phyloP scores from a whole-genome alignment of 2,888 invertebrate species.

The Acanthoscelides obtectus region DNA sequence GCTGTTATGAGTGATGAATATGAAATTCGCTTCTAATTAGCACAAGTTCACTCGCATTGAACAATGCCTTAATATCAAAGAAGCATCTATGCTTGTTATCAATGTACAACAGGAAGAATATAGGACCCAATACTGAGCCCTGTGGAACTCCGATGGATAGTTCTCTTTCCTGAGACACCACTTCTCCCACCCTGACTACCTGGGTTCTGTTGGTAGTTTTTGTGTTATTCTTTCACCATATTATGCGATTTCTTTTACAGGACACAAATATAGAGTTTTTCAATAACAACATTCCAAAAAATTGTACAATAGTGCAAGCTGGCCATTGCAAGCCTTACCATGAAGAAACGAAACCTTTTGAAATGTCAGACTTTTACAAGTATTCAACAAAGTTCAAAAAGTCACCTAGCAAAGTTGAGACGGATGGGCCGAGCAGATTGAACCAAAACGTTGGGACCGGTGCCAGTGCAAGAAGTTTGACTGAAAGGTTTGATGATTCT shows the following conservation, averaged over 20 bases:
- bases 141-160: no score
- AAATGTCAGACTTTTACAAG: slow-evolving; percentile 97
- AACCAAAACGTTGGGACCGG: neutral
- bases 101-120: no score
- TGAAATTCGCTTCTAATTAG: no score
- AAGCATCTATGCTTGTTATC: no score
- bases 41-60: no score
- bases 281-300: slow-evolving; percentile 70
- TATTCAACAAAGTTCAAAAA: slow-evolving; percentile 92
- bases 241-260: neutral
- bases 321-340: slow-evolving; percentile 88
- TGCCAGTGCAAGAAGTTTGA: neutral
- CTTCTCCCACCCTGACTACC: no score
- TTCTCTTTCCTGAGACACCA: no score
- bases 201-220: no score
- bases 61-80: no score
- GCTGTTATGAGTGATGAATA: no score
- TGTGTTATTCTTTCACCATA: no score
- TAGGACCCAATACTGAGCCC: no score
- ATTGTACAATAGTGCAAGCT: slow-evolving; percentile 79
- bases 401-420: slow-evolving; percentile 30
- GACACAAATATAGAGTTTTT: slow-evolving; percentile 43
- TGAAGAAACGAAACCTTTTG: slow-evolving; percentile 94
- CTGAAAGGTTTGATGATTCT: neutral
- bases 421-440: neutral